These are phyloP conservation scores for Lucilia cuprina DNA, from an alignment of 1,140 invertebrate genomes.

Conservation along the genomic window DNA sequence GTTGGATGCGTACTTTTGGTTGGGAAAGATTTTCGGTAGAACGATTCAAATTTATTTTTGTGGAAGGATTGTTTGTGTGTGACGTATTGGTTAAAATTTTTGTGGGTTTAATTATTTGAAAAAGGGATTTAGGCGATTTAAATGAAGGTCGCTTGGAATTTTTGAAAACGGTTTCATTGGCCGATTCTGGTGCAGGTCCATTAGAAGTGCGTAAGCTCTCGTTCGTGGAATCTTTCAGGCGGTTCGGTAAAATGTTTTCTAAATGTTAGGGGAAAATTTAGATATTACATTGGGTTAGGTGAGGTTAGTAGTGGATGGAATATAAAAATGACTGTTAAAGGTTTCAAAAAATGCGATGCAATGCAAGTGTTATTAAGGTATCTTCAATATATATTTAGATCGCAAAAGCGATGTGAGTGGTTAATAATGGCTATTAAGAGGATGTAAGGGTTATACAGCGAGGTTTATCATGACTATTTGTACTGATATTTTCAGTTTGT, in stretches of 20 bases:
- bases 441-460: neutral
- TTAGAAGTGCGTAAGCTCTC: conserved; percentile 43
- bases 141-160: conserved; percentile 18
- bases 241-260: conserved; percentile 42
- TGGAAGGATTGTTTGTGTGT: neutral
- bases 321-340: neutral
- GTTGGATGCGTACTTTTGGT: conserved; percentile 26
- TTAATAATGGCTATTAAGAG: neutral
- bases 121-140: conserved; percentile 37
- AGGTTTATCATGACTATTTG: neutral
- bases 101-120: conserved; percentile 40
- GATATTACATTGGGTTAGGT: conserved; percentile 18
- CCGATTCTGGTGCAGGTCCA: conserved; percentile 15
- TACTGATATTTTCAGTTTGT: neutral
- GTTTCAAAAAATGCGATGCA: neutral
- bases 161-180: neutral
- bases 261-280: conserved; percentile 24
- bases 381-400: neutral
- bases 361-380: conserved; percentile 16
- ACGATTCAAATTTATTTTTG: neutral
- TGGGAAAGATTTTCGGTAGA: conserved; percentile 21
- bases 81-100: conserved; percentile 19
- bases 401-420: neutral
- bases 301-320: neutral
- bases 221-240: conserved; percentile 42